Evolutionary conservation across 2,113 vertebrate genomes (phyloP), one percentile per base, ranked within the genome.

Genomic region (Sisor rabdophorus): DNA sequence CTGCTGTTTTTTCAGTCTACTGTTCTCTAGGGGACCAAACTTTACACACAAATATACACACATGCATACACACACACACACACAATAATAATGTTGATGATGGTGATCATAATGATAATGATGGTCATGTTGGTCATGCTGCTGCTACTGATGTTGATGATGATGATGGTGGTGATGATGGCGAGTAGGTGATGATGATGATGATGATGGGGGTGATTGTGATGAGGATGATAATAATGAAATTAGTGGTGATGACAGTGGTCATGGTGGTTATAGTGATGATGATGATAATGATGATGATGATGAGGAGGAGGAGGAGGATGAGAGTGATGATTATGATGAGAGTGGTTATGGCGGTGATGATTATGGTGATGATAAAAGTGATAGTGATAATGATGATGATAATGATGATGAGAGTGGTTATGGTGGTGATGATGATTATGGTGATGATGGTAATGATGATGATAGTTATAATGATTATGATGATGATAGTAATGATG

Each of bases 1-100:
- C 65, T 63, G 78, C 30, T 44, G 69, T 55, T 48, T 64, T 65
- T 44, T 77, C 77, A 73, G 52, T 73, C 60, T 28, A 73, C 54
- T 76, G 56, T 55, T 68, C 70, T 63, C 70, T 55, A 44, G 52
- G 61, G 75, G 75, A 70, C 30, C 15, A 47, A 20, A 12, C 58
- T 59, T 47, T 53, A 76, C 20, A 50, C 59, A 72, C 54, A 65
- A 52, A 60, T 24, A 47, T 72, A 72, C 73, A 79, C 13, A 72
- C 80, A 72, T 67, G 13, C 13, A 61, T 22, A 61, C 56, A 61
- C 71, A 73, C 70, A 58, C 32, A 47, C 70, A 72, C 71, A 30
- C 56, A 59, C 71, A 16, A 12, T 20, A 11, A 22, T 24, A 0
- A 10, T 24, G 22, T 3, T 4, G 24, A 60, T 8, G 4, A 13